phyloP scores from a whole-genome alignment of 37 sponge, comb jelly and placozoan genomes.

The Corticium candelabrum region DNA sequence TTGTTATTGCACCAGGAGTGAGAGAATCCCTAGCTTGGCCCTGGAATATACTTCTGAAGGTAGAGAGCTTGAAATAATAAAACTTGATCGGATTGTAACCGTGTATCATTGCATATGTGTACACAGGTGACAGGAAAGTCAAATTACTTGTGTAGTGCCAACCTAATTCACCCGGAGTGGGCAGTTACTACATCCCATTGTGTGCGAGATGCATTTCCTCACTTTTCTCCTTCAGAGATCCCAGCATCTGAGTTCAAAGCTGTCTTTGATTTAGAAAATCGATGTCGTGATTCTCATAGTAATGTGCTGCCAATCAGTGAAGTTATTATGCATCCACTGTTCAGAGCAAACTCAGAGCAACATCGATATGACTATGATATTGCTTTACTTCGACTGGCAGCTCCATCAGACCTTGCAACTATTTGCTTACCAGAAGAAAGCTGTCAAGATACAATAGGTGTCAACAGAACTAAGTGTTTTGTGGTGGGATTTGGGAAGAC shows the following conservation, averaged over 20 bases:
- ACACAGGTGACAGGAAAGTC: not conserved
- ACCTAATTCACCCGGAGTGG: not conserved
- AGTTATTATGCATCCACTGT: not conserved
- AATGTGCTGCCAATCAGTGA: not conserved
- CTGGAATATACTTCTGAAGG: not conserved
- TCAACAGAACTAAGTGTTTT: not conserved
- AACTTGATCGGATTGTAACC: not conserved
- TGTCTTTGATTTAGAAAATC: not conserved
- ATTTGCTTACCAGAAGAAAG: not conserved
- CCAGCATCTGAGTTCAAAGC: not conserved
- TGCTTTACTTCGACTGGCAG: not conserved
- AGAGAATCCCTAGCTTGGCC: not conserved
- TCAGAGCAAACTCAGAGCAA: not conserved
- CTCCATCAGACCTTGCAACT: not conserved
- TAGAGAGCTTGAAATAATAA: not conserved
- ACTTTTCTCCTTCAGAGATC: not conserved
- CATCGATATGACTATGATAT: not conserved
- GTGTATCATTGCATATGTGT: not conserved
- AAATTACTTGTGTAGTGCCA: not conserved
- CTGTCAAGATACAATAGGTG: not conserved
- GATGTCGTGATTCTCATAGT: not conserved
- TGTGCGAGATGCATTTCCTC: not conserved
- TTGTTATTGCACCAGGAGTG: not conserved
- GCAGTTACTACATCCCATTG: not conserved
- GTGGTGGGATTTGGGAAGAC: not conserved